Conservation (phyloP, 2,888 invertebrate species). For the Quadroppia sp. region DNA sequence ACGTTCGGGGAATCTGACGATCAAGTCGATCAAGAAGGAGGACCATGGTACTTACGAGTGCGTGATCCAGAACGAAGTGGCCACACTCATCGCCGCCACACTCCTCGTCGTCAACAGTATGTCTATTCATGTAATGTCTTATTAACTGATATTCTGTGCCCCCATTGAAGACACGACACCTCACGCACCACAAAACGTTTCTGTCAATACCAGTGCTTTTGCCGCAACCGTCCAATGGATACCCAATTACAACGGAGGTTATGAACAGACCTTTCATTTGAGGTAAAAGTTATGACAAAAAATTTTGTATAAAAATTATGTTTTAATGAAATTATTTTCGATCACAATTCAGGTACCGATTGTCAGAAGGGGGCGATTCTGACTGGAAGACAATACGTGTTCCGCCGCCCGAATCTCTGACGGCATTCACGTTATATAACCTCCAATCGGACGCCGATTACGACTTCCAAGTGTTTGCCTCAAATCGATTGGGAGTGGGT, state of each 20-base stretch:
- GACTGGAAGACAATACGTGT: constrained; percentile 93
- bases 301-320: neutral
- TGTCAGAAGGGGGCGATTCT: constrained; percentile 59
- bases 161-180: constrained; percentile 74
- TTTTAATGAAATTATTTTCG: neutral
- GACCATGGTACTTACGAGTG: constrained; percentile 96
- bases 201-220: constrained; percentile 81
- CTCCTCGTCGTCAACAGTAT: constrained; percentile 53
- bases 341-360: constrained; percentile 39
- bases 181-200: constrained; percentile 92
- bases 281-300: constrained; percentile 4
- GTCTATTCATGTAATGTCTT: constrained; percentile 36
- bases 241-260: constrained; percentile 91
- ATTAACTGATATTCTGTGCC: neutral
- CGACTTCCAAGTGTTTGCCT: constrained; percentile 93
- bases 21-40: constrained; percentile 75
- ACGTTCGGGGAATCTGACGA: constrained; percentile 82
- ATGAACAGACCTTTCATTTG: constrained; percentile 61
- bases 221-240: constrained; percentile 86
- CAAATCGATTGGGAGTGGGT: constrained; percentile 89
- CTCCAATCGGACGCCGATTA: constrained; percentile 84
- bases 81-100: constrained; percentile 78
- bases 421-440: constrained; percentile 83
- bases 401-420: constrained; percentile 70
- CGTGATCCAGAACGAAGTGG: constrained; percentile 89